phyloP scores from a whole-genome alignment of 1,140 invertebrate species.

The Druon quercuslanigerum region DNA sequence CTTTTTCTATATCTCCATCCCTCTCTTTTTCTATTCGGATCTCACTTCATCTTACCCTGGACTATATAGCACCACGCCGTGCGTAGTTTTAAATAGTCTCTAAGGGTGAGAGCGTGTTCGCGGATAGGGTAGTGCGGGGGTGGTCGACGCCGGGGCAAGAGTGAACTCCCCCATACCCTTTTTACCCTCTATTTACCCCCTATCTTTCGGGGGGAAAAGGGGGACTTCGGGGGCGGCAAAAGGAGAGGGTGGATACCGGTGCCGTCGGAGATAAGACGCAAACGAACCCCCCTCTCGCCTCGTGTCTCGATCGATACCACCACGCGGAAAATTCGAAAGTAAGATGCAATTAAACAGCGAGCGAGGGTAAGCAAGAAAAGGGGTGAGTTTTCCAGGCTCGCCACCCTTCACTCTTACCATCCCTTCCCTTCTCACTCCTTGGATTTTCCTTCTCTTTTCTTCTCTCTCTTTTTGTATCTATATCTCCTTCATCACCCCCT shows the following conservation, averaged over 20 bases:
- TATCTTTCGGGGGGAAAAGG: constrained; percentile 49
- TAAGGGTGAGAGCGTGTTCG: constrained; percentile 66
- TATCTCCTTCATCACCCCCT: constrained; percentile 22
- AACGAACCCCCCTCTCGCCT: constrained; percentile 69
- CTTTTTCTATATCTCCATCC: constrained; percentile 43
- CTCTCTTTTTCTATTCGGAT: constrained; percentile 43
- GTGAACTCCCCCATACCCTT: constrained; percentile 35
- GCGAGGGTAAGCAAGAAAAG: constrained; percentile 77
- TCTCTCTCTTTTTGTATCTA: constrained; percentile 42
- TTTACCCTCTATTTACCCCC: constrained; percentile 36
- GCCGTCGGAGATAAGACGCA: constrained; percentile 75
- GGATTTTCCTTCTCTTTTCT: constrained; percentile 48
- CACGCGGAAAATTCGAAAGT: constrained; percentile 77
- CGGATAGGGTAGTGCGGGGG: constrained; percentile 50
- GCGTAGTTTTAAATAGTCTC: constrained; percentile 75
- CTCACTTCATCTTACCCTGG: constrained; percentile 9
- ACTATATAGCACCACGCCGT: constrained; percentile 45
- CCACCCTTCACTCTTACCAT: constrained; percentile 44
- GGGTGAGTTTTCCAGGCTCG: constrained; percentile 74
- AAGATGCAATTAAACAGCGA: constrained; percentile 77
- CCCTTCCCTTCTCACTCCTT: constrained; percentile 38
- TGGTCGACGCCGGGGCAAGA: constrained; percentile 50
- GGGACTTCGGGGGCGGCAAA: constrained; percentile 45
- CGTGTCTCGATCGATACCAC: constrained; percentile 75
- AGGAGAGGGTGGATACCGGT: constrained; percentile 56